phyloP scores from a whole-genome alignment of 2,113 vertebrate genomes.

The Illadopsis cleaveri region DNA sequence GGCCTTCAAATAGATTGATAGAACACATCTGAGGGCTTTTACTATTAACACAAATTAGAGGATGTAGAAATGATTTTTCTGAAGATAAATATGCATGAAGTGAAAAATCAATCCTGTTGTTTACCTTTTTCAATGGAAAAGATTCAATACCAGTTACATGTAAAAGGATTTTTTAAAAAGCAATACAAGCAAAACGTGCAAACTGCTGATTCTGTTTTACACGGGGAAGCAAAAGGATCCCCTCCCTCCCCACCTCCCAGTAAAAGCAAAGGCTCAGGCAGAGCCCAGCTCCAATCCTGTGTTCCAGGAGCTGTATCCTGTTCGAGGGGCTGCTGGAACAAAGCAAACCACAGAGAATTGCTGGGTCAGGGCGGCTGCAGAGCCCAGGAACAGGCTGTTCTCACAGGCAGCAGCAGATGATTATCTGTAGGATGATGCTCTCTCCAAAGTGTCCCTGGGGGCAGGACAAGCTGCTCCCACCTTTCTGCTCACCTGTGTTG shows the following conservation, averaged over 20 bases:
- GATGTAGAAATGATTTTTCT: neutral
- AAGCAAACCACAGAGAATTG: neutral
- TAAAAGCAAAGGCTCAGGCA: neutral
- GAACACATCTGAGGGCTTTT: neutral
- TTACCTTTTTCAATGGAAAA: neutral
- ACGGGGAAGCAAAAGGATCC: neutral
- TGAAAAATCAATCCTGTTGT: neutral
- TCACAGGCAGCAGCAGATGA: neutral
- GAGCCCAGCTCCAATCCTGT: neutral
- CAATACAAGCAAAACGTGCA: neutral
- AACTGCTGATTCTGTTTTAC: neutral
- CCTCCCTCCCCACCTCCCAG: neutral
- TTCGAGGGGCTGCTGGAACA: neutral
- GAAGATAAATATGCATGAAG: neutral
- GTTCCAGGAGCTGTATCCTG: accelerated
- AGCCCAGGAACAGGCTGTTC: neutral
- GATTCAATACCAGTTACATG: neutral
- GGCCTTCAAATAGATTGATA: neutral
- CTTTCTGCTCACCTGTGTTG: accelerated
- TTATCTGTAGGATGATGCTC: accelerated
- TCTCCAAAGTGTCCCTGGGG: neutral
- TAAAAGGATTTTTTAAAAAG: neutral
- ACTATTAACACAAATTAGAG: neutral
- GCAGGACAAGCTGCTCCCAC: neutral
- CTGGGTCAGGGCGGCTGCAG: neutral